Evolutionary conservation across 2,888 invertebrate genomes (phyloP), one percentile per base, ranked within the genome.

Genomic region (Carcina quercana): DNA sequence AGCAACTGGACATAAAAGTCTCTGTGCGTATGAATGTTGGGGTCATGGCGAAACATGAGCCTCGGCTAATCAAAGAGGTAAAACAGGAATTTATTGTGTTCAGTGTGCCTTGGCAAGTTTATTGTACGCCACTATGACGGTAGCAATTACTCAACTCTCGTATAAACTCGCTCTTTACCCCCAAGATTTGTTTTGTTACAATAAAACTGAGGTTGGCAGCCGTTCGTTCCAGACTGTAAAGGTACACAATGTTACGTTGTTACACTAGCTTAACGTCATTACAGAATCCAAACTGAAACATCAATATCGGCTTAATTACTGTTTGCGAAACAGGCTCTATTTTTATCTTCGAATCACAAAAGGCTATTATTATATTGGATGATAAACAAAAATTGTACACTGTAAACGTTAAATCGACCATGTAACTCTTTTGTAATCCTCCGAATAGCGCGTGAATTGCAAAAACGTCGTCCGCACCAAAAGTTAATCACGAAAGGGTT

Each of bases 41-140:
- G 60, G 59, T 63, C 64, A 63, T 57, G 61, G 51, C 55, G 82
- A 70, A 82, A 83, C 76, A 55, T 59, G 80, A 82, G 71, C 62
- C 50, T 45, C 38, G 47, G 68, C 76, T 75, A 80, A 82, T 82
- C 79, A 82, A 76, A 79, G 70, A 72, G 67, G 67, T 74, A 74
- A 75, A 76, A 74, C 70, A 65, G 62, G 62, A 75, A 73, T 79
- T 79, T 80, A 80, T 76, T 75, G 76, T 73, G 70, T 67, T 72
- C 72, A 70, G 55, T 73, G 70, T 72, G 59, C 70, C 75, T 57
- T 73, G 55, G 63, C 57, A 63, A 69, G 73, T 79, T 74, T 78
- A 82, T 79, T 75, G 79, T 76, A 66, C 67, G 61, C 60, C 62
- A 67, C 68, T 70, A 63, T 70, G 78, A 74, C 69, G 64, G 66